Conservation (phyloP, 2,888 invertebrate species). For the Chrysina gloriosa region DNA sequence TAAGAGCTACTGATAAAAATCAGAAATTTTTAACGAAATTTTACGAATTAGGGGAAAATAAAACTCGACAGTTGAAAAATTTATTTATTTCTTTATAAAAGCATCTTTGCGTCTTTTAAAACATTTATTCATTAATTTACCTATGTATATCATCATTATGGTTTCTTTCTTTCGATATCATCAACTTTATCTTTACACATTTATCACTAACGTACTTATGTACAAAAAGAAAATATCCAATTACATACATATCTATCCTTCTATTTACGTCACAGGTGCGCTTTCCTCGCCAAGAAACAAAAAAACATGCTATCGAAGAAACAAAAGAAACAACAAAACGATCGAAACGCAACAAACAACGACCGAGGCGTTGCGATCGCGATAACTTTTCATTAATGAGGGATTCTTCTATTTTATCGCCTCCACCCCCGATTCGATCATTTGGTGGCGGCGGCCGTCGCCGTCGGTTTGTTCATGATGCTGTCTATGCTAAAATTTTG, state of each 20-base stretch:
- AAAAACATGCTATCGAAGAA: no score
- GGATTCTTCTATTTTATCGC: neutral
- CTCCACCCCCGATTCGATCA: no score
- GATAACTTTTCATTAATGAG: no score
- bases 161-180: neutral
- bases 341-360: neutral
- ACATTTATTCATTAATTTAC: no score
- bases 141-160: no score
- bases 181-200: neutral
- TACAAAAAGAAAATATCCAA: neutral
- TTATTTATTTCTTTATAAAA: neutral
- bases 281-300: no score
- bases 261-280: neutral
- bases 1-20: no score
- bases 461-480: constrained; percentile 54
- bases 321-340: no score
- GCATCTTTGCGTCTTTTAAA: neutral
- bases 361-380: neutral
- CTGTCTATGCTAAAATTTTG: constrained; percentile 62
- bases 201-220: neutral
- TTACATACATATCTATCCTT: neutral
- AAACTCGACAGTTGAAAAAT: neutral
- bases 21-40: no score
- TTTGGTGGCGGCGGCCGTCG: constrained; percentile 42
- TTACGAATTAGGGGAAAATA: neutral